Evolutionary conservation across 2,888 invertebrate genomes (phyloP), one percentile per base, ranked within the genome.

Genomic region (Diarsia brunnea): DNA sequence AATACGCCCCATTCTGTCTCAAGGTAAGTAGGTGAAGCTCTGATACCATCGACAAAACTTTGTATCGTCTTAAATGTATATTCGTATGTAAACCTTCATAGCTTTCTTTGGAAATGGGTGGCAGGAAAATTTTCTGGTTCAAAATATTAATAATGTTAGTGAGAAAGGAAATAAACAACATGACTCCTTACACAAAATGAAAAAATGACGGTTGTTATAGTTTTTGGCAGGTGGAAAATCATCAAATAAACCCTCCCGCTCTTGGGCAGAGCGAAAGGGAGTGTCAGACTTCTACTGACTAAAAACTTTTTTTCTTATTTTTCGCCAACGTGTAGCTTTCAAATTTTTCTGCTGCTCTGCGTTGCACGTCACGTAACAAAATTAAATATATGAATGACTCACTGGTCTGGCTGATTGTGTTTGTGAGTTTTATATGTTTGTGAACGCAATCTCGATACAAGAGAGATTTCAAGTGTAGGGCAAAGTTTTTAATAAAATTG

Each of bases 1-100:
- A 90, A 90, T 91, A 92, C 90, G 84, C 84, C 90, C 87, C 85
- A 78, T 78, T 90, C 90, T 89, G 88, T 91, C 82, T 89, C 88
- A 84, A 85, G 86, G 80, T 81, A 86, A 87, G 85, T 88, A 81
- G 82, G 87, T 86, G 86, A 88, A 85, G 79, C 71, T 85, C 65
- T 66, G 79, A 84, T 87, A 82, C 11, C 63, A 87, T 88, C 70
- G 64, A 72, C 64, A 64, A 74, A 86, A 75, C 69, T 84, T 63
- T 78, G 72, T 71, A 75, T 73, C 79, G 68, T 79, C 73, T 81
- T 75, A 27, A 73, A 81, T 71, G 53, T 70, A 74, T 74, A 58
- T 82, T 75, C 47, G 53, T 84, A 49, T 60, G 68, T 65, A 73
- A 75, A 82, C 31, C 31, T 63, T 38, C 14, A 43, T 71, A 24